phyloP scores from a whole-genome alignment of 2,113 vertebrate genomes.

The Lepus europaeus region DNA sequence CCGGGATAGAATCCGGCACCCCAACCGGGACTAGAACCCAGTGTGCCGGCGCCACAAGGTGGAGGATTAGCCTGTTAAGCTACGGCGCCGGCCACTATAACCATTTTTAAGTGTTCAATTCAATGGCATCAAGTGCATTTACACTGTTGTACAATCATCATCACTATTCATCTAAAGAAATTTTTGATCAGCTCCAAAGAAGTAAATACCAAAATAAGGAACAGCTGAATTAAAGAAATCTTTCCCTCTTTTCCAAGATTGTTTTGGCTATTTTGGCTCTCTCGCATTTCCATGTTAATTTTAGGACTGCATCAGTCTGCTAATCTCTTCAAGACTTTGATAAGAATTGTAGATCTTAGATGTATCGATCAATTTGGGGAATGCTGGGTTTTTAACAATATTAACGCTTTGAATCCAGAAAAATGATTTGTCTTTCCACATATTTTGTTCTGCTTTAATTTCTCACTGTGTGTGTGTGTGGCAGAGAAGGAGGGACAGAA shows the following conservation, averaged over 20 bases:
- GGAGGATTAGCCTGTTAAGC: too few relatives aligned
- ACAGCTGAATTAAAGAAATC: not conserved
- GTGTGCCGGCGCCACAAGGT: too few relatives aligned
- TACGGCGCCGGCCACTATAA: too few relatives aligned
- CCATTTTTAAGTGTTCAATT: not conserved
- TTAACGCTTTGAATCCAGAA: not conserved
- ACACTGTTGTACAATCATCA: not conserved
- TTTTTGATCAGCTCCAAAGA: not conserved
- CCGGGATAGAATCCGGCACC: too few relatives aligned
- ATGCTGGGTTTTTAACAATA: not conserved
- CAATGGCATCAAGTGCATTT: not conserved
- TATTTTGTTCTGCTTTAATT: not conserved
- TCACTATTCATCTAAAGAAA: not conserved
- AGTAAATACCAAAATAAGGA: not conserved
- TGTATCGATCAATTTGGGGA: not conserved
- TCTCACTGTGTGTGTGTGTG: too few relatives aligned
- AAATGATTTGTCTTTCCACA: not conserved
- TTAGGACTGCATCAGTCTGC: not conserved
- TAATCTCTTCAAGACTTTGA: not conserved
- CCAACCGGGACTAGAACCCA: too few relatives aligned
- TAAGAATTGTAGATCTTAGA: not conserved
- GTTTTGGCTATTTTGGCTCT: not conserved
- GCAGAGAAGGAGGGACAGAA: too few relatives aligned
- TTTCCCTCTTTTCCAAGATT: not conserved
- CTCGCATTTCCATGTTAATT: not conserved